A percentile compares a stretch with the other conserved stretches of the same genome.
Conservation (phyloP, 2,888 invertebrate species). For the Encarsia formosa region DNA sequence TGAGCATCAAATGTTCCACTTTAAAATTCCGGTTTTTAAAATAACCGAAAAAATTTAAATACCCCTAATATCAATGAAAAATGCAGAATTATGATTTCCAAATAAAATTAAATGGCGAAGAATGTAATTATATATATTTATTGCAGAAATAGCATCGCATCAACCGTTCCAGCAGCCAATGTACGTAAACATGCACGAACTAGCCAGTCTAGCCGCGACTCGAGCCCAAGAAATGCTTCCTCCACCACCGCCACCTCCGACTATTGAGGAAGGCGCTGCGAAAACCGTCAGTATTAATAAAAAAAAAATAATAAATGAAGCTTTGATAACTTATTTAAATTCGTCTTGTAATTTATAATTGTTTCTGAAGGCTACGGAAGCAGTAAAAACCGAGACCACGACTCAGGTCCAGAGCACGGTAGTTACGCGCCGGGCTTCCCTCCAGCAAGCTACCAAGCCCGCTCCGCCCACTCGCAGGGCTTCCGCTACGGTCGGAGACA, state of each 20-base stretch:
- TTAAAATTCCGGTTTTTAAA: no score
- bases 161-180: slow-evolving; percentile 58
- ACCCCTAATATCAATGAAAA: no score
- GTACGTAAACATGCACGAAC: slow-evolving; percentile 89
- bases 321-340: background rate
- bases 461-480: slow-evolving; percentile 75
- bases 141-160: slow-evolving; percentile 38
- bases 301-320: background rate
- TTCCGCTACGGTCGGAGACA: slow-evolving; percentile 62
- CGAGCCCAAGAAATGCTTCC: slow-evolving; percentile 64
- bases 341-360: background rate
- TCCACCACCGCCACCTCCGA: slow-evolving; percentile 53
- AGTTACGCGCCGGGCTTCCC: slow-evolving; percentile 59
- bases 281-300: slow-evolving; percentile 24
- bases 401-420: no score
- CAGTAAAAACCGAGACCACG: slow-evolving; percentile 38
- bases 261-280: slow-evolving; percentile 23
- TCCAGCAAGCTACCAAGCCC: slow-evolving; percentile 62
- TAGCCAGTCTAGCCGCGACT: slow-evolving; percentile 76
- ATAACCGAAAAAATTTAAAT: no score
- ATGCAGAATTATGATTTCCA: no score
- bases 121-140: no score
- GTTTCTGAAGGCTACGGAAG: slow-evolving; percentile 39
- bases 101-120: no score
- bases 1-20: background rate